Evolutionary conservation across 1,140 invertebrate genomes (phyloP), one percentile per base, ranked within the genome.

Genomic region (Pogonomyrmex barbatus): DNA sequence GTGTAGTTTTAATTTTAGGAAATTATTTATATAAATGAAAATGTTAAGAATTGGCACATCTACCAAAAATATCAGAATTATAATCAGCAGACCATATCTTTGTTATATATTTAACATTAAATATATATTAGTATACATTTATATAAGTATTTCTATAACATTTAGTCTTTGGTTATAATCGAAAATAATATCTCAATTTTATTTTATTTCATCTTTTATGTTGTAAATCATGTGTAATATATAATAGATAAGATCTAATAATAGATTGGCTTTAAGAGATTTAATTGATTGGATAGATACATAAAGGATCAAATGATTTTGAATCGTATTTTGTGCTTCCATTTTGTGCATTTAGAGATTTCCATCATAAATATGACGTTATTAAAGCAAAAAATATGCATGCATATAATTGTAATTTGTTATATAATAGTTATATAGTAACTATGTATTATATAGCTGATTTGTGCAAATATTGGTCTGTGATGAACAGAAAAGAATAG

Each of bases 401-500:
- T 73, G 9, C 39, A 47, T 68, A 52, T 42, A 70, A 47, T 39
- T 68, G 8, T 81, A 71, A 17, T 54, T 52, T 42, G 1, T 76
- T 42, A 42, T 67, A 42, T 65, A 52, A 78, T 33, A 70, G 2
- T 78, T 50, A 30, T 12, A 68, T 24, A 30, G 14, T 83, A 82
- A 73, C 12, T 54, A 54, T 79, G 36, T 68, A 54, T 83, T 83
- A 50, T 83, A 30, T 39, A 83, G 42, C n/a, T 12, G 6, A 60
- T 60, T 60, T 73, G 50, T 54, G 42, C 79, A 73, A 73, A 73
- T 17, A 60, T 60, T 39, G 42, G 6, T 6, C 79, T 83, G 79
- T 83, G 79, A 83, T 83, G 78, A 81, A 70, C 63, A 81, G 79
- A 73, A 50, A 60, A 60, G 12, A 83, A 58, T 70, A 68, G 50